A percentile compares a stretch with the other conserved stretches of the same genome.
Evolutionary conservation across 2,888 invertebrate genomes (phyloP).

Genomic region (Cheilosia soror): DNA sequence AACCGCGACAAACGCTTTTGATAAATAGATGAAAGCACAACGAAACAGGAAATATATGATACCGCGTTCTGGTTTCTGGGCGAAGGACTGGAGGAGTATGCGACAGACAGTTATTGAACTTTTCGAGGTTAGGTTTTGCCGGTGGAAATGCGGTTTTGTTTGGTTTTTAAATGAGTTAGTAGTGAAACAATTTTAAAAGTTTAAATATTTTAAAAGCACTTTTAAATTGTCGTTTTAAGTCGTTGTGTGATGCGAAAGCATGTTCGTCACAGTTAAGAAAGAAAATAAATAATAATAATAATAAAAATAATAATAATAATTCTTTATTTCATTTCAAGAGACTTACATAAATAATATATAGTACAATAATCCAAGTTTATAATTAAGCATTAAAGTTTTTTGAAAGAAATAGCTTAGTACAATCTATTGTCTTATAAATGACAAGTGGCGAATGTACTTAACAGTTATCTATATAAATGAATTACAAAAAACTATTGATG

Average conservation of each 20-base stretch:
- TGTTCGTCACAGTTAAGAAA: neutral
- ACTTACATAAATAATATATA: too few relatives aligned
- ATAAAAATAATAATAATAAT: too few relatives aligned
- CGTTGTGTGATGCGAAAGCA: too few relatives aligned
- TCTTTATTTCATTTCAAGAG: too few relatives aligned
- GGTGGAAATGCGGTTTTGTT: constrained; percentile 22
- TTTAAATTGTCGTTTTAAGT: neutral
- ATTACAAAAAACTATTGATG: too few relatives aligned
- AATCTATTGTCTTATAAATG: too few relatives aligned
- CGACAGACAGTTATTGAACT: constrained; percentile 41
- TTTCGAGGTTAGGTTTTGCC: constrained; percentile 1
- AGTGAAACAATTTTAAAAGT: neutral
- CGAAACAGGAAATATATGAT: constrained; percentile 51
- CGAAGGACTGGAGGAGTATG: neutral
- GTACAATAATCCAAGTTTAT: too few relatives aligned
- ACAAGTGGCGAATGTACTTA: too few relatives aligned
- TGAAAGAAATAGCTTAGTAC: too few relatives aligned
- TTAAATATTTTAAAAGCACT: neutral
- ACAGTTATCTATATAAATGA: too few relatives aligned
- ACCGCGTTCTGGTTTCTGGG: constrained; percentile 15
- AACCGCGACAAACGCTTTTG: constrained; percentile 46
- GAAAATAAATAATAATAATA: too few relatives aligned
- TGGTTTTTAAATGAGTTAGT: constrained; percentile 1
- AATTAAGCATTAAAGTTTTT: too few relatives aligned
- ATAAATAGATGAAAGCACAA: constrained; percentile 23